phyloP scores from a whole-genome alignment of 2,797 vertebrate species.

The Girardinus metallicus region DNA sequence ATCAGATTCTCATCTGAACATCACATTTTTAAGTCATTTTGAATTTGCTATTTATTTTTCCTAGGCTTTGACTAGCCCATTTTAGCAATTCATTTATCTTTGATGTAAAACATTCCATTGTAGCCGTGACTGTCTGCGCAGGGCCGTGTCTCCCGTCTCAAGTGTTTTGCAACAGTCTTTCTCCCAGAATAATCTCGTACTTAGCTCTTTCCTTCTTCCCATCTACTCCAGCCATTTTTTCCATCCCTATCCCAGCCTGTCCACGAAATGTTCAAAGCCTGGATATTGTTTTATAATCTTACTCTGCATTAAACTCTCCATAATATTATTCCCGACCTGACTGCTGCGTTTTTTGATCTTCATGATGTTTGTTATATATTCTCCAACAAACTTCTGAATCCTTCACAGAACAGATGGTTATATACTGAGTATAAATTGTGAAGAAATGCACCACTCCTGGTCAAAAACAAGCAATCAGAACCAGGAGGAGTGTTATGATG shows the following conservation, averaged over 20 bases:
- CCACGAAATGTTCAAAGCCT: neutral
- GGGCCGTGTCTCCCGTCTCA: neutral
- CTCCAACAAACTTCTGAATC: neutral
- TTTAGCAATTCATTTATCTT: neutral
- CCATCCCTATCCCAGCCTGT: neutral
- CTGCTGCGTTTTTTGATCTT: neutral
- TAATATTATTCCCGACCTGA: neutral
- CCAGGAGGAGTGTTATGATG: too few relatives aligned
- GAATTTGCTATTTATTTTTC: neutral
- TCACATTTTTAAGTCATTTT: neutral
- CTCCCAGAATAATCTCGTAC: neutral
- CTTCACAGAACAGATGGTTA: neutral
- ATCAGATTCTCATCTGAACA: neutral
- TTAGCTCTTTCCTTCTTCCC: neutral
- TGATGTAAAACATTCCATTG: neutral
- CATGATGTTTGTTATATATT: neutral
- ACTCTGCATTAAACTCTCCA: neutral
- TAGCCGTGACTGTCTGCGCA: neutral
- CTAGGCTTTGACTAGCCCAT: neutral
- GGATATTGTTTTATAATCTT: neutral
- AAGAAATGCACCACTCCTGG: too few relatives aligned
- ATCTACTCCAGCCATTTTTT: neutral
- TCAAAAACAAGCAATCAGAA: too few relatives aligned
- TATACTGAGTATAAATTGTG: neutral
- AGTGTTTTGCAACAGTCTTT: neutral